phyloP scores from a whole-genome alignment of 2,797 vertebrate species.

The Anas bahamensis region DNA sequence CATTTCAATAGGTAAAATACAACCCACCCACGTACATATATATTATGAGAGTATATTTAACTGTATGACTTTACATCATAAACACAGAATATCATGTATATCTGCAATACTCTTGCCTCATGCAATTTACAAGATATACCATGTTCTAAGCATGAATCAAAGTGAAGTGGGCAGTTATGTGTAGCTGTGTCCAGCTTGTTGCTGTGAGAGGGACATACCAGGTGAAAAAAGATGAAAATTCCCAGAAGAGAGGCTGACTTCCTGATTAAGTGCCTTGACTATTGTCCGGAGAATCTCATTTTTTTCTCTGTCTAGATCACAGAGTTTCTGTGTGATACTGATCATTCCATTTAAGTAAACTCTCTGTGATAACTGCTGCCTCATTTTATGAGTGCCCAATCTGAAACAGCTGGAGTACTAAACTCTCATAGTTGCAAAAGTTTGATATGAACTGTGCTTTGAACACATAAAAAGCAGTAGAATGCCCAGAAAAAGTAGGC shows the following conservation, averaged over 20 bases:
- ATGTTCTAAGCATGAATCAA: background rate
- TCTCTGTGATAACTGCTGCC: background rate
- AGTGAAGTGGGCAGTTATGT: background rate
- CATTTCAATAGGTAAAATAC: background rate
- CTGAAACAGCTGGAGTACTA: background rate
- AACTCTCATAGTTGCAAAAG: background rate
- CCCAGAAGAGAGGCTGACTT: background rate
- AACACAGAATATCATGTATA: accelerated
- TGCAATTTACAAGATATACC: background rate
- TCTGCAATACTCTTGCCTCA: background rate
- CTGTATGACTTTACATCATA: background rate
- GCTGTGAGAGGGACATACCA: background rate
- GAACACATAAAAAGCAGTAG: background rate
- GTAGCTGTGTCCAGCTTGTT: background rate
- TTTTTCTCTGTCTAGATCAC: background rate
- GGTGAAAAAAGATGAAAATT: background rate
- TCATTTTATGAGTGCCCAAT: background rate
- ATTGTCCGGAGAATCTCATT: background rate
- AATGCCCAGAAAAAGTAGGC: background rate
- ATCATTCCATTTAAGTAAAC: slow-evolving; percentile 4
- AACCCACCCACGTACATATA: background rate
- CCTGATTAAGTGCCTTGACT: background rate
- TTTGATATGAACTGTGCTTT: background rate
- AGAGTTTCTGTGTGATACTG: background rate
- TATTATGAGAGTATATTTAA: background rate